Percentiles rank a stretch among this genome's conserved stretches.
These are phyloP conservation scores for Clamator glandarius DNA, from an alignment of 2,797 vertebrate genomes.

Conservation along the genomic window DNA sequence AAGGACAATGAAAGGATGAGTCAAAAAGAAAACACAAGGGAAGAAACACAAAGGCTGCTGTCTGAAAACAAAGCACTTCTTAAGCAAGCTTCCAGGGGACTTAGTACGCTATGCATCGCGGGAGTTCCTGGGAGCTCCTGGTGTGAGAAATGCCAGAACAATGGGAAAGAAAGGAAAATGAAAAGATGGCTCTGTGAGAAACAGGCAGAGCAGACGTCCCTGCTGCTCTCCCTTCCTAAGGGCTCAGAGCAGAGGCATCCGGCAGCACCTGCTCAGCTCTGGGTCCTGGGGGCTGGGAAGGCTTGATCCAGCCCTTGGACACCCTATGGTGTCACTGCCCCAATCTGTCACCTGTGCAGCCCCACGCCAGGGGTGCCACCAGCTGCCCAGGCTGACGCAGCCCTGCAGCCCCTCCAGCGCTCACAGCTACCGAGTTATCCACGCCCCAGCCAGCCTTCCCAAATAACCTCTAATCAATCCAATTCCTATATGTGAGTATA, in stretches of 20 bases:
- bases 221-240: accelerated
- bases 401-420: background rate
- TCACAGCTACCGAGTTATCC: background rate
- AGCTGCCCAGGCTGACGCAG: accelerated
- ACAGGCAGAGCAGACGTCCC: accelerated
- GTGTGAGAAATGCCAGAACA: background rate
- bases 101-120: background rate
- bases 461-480: background rate
- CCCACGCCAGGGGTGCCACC: background rate
- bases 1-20: background rate
- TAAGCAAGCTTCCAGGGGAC: background rate
- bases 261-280: background rate
- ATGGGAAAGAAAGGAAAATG: background rate
- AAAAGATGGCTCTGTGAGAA: background rate
- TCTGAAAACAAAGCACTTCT: background rate
- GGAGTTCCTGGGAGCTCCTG: background rate
- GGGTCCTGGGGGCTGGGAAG: background rate
- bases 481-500: accelerated
- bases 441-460: background rate
- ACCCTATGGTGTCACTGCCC: background rate
- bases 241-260: background rate
- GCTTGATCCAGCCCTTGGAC: background rate
- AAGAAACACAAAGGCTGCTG: background rate
- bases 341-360: background rate
- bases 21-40: background rate